These are phyloP conservation scores for Zosterops hypoxanthus DNA, from an alignment of 2,113 vertebrate species.

Conservation along the genomic window DNA sequence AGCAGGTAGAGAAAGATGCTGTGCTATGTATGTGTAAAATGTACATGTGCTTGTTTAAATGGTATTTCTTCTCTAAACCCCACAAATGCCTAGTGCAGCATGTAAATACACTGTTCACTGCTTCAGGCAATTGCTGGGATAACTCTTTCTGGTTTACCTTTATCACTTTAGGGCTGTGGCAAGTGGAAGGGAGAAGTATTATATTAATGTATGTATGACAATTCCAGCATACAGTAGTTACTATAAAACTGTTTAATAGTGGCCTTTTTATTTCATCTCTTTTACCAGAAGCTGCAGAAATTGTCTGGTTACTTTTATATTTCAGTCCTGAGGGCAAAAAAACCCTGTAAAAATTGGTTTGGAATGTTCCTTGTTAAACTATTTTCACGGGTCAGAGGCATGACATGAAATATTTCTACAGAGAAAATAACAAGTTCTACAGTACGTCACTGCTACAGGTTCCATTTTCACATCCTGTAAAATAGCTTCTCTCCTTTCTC, in stretches of 20 bases:
- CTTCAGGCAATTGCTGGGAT: not conserved
- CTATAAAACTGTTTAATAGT: not conserved
- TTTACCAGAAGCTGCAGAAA: slow-evolving; percentile 15
- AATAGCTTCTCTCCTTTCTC: not conserved
- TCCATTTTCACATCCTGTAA: slow-evolving; percentile 20
- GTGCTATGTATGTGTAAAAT: not conserved
- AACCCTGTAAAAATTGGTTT: slow-evolving; percentile 34
- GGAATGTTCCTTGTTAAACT: slow-evolving; percentile 41
- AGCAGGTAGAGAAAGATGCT: not conserved
- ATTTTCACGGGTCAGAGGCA: slow-evolving; percentile 39
- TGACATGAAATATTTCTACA: slow-evolving; percentile 30
- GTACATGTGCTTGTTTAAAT: not conserved
- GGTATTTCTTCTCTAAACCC: not conserved
- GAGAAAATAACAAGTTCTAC: slow-evolving; percentile 28
- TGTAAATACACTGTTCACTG: not conserved
- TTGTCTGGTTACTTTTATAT: slow-evolving; percentile 21
- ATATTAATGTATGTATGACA: not conserved
- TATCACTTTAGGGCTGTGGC: not conserved
- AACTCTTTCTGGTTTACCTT: not conserved
- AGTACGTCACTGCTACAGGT: not conserved
- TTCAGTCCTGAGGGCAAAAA: not conserved
- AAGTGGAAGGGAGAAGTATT: not conserved
- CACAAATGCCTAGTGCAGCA: not conserved
- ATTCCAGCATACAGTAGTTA: not conserved
- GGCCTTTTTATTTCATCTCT: slow-evolving; percentile 19